These are phyloP conservation scores for Sitta carolinensis DNA, from an alignment of 2,797 vertebrate species.

Conservation along the genomic window DNA sequence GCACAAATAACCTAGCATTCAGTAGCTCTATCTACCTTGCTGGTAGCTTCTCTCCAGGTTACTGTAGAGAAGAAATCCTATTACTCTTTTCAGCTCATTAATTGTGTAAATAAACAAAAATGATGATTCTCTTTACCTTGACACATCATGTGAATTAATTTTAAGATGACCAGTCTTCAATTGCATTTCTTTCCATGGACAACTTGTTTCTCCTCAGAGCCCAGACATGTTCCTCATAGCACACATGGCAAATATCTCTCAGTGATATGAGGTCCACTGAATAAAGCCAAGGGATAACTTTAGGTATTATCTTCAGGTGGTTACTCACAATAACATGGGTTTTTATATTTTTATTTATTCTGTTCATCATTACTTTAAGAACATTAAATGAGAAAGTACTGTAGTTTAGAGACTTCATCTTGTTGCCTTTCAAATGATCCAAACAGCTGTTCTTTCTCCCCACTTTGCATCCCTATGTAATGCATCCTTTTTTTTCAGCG, in stretches of 20 bases:
- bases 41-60: neutral
- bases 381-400: neutral
- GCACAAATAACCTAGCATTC: neutral
- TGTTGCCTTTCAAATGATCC: neutral
- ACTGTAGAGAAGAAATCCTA: neutral
- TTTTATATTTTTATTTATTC: neutral
- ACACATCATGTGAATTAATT: neutral
- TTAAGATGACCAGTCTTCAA: neutral
- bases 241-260: neutral
- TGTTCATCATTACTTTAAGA: neutral
- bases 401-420: neutral
- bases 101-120: neutral
- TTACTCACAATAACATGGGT: neutral
- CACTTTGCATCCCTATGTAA: neutral
- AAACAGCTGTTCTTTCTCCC: neutral
- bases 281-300: neutral
- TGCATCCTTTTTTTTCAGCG: neutral
- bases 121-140: neutral
- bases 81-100: neutral
- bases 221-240: neutral
- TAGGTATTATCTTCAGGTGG: neutral
- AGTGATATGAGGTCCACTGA: neutral
- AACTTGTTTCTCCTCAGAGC: neutral
- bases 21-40: neutral
- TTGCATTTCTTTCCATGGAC: neutral